Conservation (phyloP, 1,140 invertebrate species). For the Caenorhabditis brenneri region DNA sequence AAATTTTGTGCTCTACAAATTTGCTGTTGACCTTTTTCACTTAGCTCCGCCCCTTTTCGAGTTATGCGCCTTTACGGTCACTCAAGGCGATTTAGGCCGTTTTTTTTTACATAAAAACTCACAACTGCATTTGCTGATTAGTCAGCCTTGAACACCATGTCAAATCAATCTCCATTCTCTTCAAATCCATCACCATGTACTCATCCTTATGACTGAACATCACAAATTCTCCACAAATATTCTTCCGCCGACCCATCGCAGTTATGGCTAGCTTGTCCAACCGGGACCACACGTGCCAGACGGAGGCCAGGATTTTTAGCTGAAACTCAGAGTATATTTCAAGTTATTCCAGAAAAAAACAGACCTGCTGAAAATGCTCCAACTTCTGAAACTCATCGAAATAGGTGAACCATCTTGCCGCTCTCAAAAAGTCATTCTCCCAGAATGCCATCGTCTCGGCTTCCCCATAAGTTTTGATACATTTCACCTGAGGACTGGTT, state of each 20-base stretch:
- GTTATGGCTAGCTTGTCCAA: not conserved
- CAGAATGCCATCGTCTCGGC: not conserved
- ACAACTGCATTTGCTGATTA: constrained; percentile 1
- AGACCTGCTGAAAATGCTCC: not conserved
- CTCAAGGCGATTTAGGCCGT: too few species aligned
- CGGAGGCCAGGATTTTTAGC: not conserved
- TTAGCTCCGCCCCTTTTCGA: too few species aligned
- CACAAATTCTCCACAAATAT: not conserved
- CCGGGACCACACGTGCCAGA: not conserved
- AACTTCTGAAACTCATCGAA: not conserved
- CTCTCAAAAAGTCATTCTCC: not conserved
- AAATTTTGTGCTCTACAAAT: too few species aligned
- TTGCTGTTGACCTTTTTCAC: too few species aligned
- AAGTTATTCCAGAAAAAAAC: too few species aligned
- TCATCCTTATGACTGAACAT: not conserved
- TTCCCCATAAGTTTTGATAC: not conserved
- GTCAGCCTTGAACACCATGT: not conserved
- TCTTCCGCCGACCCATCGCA: not conserved
- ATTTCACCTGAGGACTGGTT: not conserved
- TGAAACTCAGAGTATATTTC: too few species aligned
- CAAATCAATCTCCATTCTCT: not conserved
- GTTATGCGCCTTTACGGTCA: too few species aligned
- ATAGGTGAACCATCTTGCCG: not conserved
- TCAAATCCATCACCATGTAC: not conserved
- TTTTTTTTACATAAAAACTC: too few species aligned